A percentile compares a stretch with the other conserved stretches of the same genome.
Evolutionary conservation across 1,140 invertebrate species (phyloP).

Genomic region (Cardiocondyla obscurior): DNA sequence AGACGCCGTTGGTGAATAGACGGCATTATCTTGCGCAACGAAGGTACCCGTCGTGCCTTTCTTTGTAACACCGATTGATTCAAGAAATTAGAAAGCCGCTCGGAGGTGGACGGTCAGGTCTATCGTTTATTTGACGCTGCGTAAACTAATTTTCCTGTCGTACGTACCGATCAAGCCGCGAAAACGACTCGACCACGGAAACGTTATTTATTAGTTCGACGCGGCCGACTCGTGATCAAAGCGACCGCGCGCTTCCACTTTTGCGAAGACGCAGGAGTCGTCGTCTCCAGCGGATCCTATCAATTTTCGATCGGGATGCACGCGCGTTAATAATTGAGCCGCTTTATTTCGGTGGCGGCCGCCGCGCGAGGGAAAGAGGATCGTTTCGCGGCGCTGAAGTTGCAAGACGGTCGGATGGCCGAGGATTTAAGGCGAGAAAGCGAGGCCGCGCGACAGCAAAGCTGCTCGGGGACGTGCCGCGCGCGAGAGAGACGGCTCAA

Average conservation of each 20-base stretch:
- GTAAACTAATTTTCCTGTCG: neutral
- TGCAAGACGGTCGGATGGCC: conserved; percentile 34
- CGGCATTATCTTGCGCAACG: neutral
- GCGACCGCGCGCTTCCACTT: conserved; percentile 27
- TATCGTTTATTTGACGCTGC: neutral
- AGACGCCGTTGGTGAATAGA: neutral
- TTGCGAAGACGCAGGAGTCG: neutral
- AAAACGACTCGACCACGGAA: neutral
- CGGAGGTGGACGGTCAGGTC: too few species aligned
- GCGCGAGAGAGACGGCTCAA: conserved; percentile 61
- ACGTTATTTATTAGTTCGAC: neutral
- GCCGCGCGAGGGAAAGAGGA: conserved; percentile 20
- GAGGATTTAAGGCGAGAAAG: conserved; percentile 72
- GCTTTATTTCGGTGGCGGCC: conserved; percentile 48
- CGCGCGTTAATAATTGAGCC: conserved; percentile 51
- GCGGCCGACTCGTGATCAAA: conserved; percentile 16
- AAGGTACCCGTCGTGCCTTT: neutral
- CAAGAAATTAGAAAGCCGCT: neutral
- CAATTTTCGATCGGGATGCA: conserved; percentile 47
- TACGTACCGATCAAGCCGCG: neutral
- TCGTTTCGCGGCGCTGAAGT: conserved; percentile 53
- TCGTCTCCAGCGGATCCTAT: neutral
- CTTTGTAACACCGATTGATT: neutral
- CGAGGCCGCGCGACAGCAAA: conserved; percentile 36
- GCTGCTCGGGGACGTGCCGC: conserved; percentile 40